Percentiles rank a stretch among this genome's conserved stretches.
Evolutionary conservation across 2,888 invertebrate species (phyloP).

Genomic region (Drosophila parthenogenetica): DNA sequence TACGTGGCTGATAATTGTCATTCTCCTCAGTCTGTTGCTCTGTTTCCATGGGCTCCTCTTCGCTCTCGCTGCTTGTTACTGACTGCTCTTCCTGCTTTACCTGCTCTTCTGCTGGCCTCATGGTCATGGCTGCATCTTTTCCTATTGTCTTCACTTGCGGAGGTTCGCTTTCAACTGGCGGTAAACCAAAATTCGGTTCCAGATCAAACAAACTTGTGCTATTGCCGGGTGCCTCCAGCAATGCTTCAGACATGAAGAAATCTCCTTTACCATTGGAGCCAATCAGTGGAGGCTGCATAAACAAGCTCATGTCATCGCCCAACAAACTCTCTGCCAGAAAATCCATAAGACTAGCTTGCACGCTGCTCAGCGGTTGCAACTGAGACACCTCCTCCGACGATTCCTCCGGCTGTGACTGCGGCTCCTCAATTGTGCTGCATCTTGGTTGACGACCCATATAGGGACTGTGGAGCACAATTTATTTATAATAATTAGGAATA

Average conservation of each 20-base stretch:
- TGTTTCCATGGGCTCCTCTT: slow-evolving; percentile 44
- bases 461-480: slow-evolving; percentile 65
- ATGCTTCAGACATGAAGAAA: slow-evolving; percentile 73
- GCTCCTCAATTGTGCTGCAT: neutral
- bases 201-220: slow-evolving; percentile 69
- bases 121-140: slow-evolving; percentile 1
- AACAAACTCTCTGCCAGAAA: slow-evolving; percentile 83
- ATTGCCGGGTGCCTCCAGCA: slow-evolving; percentile 71
- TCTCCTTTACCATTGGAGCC: slow-evolving; percentile 72
- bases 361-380: slow-evolving; percentile 72
- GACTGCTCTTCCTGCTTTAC: slow-evolving; percentile 12
- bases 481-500: neutral
- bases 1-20: slow-evolving; percentile 81
- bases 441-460: slow-evolving; percentile 83
- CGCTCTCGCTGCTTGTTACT: slow-evolving; percentile 40
- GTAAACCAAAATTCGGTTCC: slow-evolving; percentile 47
- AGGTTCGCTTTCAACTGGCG: slow-evolving; percentile 25
- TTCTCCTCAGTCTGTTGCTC: slow-evolving; percentile 35
- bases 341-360: slow-evolving; percentile 84
- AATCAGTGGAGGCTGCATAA: slow-evolving; percentile 77
- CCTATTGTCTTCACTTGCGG: neutral
- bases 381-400: slow-evolving; percentile 5
- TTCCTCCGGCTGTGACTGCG: slow-evolving; percentile 1
- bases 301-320: slow-evolving; percentile 79
- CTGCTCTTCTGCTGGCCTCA: neutral